Evolutionary conservation across 1,140 invertebrate species (phyloP), one percentile per base, ranked within the genome.

Genomic region (Laupala kohalensis): DNA sequence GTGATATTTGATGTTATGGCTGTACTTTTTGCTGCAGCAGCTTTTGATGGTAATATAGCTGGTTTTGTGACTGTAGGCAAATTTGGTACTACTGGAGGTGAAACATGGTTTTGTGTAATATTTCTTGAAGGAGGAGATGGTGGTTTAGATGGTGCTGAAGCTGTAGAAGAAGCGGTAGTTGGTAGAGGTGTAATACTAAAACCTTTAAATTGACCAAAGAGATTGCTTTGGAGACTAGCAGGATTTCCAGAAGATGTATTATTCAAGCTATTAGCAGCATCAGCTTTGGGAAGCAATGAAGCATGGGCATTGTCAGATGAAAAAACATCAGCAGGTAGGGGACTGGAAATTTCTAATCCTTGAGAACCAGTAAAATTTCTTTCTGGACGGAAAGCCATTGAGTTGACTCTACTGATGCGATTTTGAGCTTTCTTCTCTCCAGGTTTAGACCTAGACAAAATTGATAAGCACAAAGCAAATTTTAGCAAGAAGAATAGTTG

Each of bases 131-230:
- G 74, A 27, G 81, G 80, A 73, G 69, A 80, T 25, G 81, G 75
- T 6, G 82, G 77, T 27, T 79, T 75, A 37, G 12, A n/a, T 2
- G 62, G 68, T 53, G 71, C 69, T 53, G 37, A 66, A 19, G 65
- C 69, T 37, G 65, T 26, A 23, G 62, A n/a, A 24, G 23, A 15
- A 29, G 66, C 71, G 27, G 71, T 62, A 26, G 71, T 24, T 70
- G 84, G 81, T 0, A 92, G 81, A 0, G 91, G 90, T 0, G 87
- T 86, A 27, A 93, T 84, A 2, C 88, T 89, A 78, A 93, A 94
- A 1, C 92, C 92, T 81, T 92, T 92, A 80, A 92, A 93, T 73
- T 93, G 89, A 0, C 92, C 92, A 76, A 93, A 91, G 76, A 94
- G 86, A 72, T 87, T 85, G 74, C 83, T 86, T 74, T 84, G 83